Conservation (phyloP, 2,797 vertebrate genomes). For the Lateolabrax maculatus region DNA sequence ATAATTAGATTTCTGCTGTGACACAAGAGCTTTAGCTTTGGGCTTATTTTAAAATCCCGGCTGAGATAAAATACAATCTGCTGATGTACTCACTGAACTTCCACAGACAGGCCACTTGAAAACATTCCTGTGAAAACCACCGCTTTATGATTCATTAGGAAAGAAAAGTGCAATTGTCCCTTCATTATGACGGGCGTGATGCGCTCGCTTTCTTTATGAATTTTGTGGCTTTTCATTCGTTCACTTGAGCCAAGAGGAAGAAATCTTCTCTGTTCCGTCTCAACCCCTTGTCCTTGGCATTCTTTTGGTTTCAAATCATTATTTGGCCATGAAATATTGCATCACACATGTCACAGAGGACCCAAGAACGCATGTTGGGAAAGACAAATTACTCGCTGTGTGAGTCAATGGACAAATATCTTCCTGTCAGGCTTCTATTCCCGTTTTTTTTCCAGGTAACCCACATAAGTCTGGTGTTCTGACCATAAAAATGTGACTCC, state of each 20-base stretch:
- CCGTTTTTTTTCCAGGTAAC: slow-evolving; percentile 2
- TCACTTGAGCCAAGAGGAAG: not conserved
- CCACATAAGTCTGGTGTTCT: not conserved
- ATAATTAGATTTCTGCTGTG: slow-evolving; percentile 55
- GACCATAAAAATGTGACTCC: slow-evolving; percentile 41
- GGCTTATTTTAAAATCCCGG: slow-evolving; percentile 28
- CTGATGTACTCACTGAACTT: slow-evolving; percentile 24
- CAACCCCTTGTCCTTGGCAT: not conserved
- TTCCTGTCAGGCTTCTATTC: not conserved
- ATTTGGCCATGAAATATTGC: slow-evolving; percentile 10
- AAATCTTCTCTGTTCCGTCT: not conserved
- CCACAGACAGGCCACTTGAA: slow-evolving; percentile 4
- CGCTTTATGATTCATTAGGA: not conserved
- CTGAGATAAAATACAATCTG: not conserved
- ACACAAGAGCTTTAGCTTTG: slow-evolving; percentile 24
- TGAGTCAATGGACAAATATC: slow-evolving; percentile 34
- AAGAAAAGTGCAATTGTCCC: not conserved
- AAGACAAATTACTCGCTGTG: slow-evolving; percentile 21
- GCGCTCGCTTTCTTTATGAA: not conserved
- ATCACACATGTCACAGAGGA: not conserved
- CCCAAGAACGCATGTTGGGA: slow-evolving; percentile 1
- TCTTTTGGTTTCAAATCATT: slow-evolving; percentile 20
- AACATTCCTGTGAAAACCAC: slow-evolving; percentile 30
- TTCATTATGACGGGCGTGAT: slow-evolving; percentile 7
- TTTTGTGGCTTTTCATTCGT: slow-evolving; percentile 17